Conservation (phyloP, 2,888 invertebrate genomes). For the Tenthredo notha region DNA sequence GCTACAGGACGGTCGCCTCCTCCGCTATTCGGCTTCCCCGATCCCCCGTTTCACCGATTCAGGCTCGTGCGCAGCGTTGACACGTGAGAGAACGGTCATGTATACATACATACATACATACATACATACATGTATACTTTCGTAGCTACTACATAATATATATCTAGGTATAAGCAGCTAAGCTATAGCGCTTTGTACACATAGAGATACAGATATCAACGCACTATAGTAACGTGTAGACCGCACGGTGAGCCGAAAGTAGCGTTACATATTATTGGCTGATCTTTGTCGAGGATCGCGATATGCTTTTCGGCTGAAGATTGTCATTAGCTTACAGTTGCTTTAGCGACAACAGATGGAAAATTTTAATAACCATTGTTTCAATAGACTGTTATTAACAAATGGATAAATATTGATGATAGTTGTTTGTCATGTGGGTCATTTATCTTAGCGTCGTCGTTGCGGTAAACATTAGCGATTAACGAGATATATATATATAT, state of each 20-base stretch:
- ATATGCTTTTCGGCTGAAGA: conserved; percentile 7
- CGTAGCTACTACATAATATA: conserved; percentile 1
- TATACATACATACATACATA: conserved; percentile 1
- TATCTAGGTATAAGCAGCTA: not conserved
- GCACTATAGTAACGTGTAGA: not conserved
- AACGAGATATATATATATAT: not conserved
- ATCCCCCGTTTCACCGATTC: conserved; percentile 48
- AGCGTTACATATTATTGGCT: conserved; percentile 36
- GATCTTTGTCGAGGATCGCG: conserved; percentile 21
- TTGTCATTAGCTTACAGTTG: not conserved
- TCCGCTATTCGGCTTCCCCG: conserved; percentile 44
- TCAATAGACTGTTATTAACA: not conserved
- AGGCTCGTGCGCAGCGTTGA: conserved; percentile 49
- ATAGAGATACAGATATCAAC: not conserved
- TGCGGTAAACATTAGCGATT: conserved; percentile 11
- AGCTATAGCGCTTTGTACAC: not conserved
- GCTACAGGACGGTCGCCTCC: conserved; percentile 31
- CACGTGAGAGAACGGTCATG: conserved; percentile 40
- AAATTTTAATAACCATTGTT: not conserved
- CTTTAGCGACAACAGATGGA: not conserved
- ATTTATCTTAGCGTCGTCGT: not conserved
- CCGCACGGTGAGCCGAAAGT: conserved; percentile 17
- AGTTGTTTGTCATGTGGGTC: not conserved
- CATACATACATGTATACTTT: not conserved
- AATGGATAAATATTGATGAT: not conserved